Percentiles rank a stretch among this genome's conserved stretches.
phyloP scores from a whole-genome alignment of 2,888 invertebrate species.

The Andricus quercusramuli region DNA sequence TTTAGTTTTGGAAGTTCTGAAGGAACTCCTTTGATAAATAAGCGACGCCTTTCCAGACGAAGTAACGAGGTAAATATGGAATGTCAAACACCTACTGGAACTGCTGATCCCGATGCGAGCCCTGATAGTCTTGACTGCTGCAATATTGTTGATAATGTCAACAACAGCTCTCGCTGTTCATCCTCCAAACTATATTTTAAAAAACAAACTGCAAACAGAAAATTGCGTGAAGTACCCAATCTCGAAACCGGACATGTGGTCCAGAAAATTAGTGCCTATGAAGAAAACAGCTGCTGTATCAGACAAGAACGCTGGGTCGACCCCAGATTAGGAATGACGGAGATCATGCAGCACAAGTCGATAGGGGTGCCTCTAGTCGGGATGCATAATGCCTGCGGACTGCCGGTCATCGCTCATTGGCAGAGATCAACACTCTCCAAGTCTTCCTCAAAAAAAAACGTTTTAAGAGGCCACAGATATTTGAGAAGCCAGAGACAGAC shows the following conservation, averaged over 20 bases:
- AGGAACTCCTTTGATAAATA: slow-evolving; percentile 40
- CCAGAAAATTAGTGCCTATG: slow-evolving; percentile 72
- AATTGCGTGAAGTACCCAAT: slow-evolving; percentile 37
- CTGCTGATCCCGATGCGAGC: slow-evolving; percentile 10
- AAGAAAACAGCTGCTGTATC: slow-evolving; percentile 60
- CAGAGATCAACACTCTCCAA: slow-evolving; percentile 48
- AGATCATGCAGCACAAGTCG: slow-evolving; percentile 57
- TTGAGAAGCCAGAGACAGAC: slow-evolving; percentile 49
- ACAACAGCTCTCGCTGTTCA: background rate
- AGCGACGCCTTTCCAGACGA: background rate
- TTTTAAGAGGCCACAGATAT: slow-evolving; percentile 48
- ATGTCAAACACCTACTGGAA: slow-evolving; percentile 9
- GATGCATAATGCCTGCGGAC: slow-evolving; percentile 73
- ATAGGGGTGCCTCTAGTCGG: slow-evolving; percentile 75
- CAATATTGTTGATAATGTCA: background rate
- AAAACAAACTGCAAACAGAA: background rate
- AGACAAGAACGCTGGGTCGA: slow-evolving; percentile 46
- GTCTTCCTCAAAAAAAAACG: slow-evolving; percentile 46
- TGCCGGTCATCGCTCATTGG: slow-evolving; percentile 68
- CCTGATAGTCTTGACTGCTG: slow-evolving; percentile 39
- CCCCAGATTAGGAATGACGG: slow-evolving; percentile 28
- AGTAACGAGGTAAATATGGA: slow-evolving; percentile 33
- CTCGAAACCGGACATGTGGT: slow-evolving; percentile 62
- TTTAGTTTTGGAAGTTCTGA: slow-evolving; percentile 7
- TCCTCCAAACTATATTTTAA: background rate